Base-by-base conservation (phyloP, 2,113 vertebrate species). In the Mystacornis crossleyi region DNA sequence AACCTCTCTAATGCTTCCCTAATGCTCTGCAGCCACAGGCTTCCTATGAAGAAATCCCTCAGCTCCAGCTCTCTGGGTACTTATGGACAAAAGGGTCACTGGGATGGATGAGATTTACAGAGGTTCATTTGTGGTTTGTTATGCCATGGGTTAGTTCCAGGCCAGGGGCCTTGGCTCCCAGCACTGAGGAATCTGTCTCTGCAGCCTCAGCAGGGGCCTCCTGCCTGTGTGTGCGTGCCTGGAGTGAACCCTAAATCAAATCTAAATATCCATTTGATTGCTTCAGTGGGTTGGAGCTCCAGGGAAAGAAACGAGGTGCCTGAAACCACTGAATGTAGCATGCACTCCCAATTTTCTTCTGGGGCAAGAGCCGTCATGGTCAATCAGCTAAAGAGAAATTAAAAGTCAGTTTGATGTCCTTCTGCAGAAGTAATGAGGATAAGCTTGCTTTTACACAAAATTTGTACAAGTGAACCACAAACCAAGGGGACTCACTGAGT, bases 201-300 rank as follows among this genome's bases (percentile, higher is more conserved):
- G 2, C 67, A 81, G 48, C 48, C 29, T 85, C 73, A 50, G 0
- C 0, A 0, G 48, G 45, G 40, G 53, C 61, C 36, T 94, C 69
- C 45, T 65, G 65, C 17, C 42, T 78, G 4, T 34, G 15, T 53
- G n/a, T 82, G 38, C 83, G 36, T 65, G 54, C 80, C 85, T 70
- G 54, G 73, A 80, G 71, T 55, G 72, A 97, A 48, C 38, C 51
- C 86, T 84, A 81, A 83, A 86, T 91, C 47, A 94, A 86, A 84
- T 55, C 28, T 83, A 86, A 53, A 75, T 64, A 70, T 60, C n/a
- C 28, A 10, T 66, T 80, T 69, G 67, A n/a, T 74, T 90, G 28
- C 67, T 93, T 69, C 75, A 51, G 20, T 80, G 60, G 25, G 7
- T 64, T 69, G 53, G 48, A 75, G 57, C 45, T 77, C 58, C 60